Evolutionary conservation across 2,888 invertebrate species (phyloP).

Genomic region (Heteromurus nitidus): DNA sequence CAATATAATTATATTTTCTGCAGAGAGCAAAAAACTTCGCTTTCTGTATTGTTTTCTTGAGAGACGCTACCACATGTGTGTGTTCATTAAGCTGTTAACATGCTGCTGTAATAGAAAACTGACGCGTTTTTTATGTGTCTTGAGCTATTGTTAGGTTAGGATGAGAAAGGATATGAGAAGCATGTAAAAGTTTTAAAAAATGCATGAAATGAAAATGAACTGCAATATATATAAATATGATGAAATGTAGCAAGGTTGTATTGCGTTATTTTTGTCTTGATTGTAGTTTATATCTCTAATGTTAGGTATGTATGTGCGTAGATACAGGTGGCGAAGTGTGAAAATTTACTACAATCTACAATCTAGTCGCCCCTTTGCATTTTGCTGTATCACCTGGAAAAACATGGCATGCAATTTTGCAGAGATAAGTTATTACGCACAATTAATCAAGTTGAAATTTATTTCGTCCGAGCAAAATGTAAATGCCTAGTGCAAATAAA

Average conservation of each 20-base stretch:
- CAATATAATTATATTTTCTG: background rate
- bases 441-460: no score
- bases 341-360: background rate
- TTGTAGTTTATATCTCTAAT: background rate
- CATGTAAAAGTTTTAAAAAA: background rate
- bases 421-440: no score
- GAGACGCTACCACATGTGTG: background rate
- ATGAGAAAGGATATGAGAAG: slow-evolving; percentile 21
- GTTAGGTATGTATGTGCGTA: background rate
- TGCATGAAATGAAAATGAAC: background rate
- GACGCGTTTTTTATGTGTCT: background rate
- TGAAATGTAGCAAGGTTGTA: slow-evolving; percentile 46
- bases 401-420: background rate
- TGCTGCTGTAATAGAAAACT: no score
- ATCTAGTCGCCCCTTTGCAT: no score
- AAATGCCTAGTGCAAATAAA: no score
- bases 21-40: background rate
- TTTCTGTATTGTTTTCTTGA: background rate
- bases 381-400: no score
- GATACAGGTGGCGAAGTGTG: background rate
- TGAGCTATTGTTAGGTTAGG: slow-evolving; percentile 3
- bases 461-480: no score
- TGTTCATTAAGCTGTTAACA: background rate
- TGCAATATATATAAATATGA: slow-evolving; percentile 10
- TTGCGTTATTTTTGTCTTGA: slow-evolving; percentile 10